phyloP scores from a whole-genome alignment of 2,113 vertebrate genomes.

The Aphelocoma coerulescens region DNA sequence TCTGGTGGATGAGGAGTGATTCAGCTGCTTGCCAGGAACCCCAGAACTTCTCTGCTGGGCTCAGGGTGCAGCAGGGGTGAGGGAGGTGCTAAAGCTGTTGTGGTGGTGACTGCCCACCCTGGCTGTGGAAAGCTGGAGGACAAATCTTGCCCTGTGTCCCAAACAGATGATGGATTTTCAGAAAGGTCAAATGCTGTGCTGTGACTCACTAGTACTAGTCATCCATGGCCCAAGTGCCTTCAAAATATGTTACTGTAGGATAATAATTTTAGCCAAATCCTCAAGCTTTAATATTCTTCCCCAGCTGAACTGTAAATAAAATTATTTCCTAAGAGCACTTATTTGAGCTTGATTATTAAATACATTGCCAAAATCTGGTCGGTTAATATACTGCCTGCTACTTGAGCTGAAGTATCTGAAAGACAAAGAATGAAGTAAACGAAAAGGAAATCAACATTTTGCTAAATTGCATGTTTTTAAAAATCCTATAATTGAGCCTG shows the following conservation, averaged over 20 bases:
- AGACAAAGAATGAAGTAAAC: conserved; percentile 56
- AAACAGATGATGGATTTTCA: neutral
- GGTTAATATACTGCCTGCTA: conserved; percentile 49
- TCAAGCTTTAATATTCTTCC: conserved; percentile 50
- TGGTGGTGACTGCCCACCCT: neutral
- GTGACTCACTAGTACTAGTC: neutral
- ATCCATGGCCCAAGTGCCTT: neutral
- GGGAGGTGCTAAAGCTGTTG: neutral
- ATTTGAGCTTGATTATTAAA: conserved; percentile 69
- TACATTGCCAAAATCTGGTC: conserved; percentile 62
- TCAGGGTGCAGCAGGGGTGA: neutral
- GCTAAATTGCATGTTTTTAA: conserved; percentile 66
- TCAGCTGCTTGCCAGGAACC: neutral
- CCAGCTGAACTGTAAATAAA: conserved; percentile 67
- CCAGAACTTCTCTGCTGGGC: neutral
- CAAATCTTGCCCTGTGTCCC: neutral
- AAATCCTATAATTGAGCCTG: conserved; percentile 67
- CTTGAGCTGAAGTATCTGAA: conserved; percentile 64
- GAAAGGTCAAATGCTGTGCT: neutral
- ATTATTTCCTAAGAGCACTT: conserved; percentile 64
- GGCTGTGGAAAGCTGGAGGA: neutral
- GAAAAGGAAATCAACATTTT: conserved; percentile 69
- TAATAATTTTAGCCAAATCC: conserved; percentile 41
- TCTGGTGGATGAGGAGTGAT: neutral
- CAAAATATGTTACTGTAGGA: conserved; percentile 28